Conservation (phyloP, 2,888 invertebrate species). For the Sesia apiformis region DNA sequence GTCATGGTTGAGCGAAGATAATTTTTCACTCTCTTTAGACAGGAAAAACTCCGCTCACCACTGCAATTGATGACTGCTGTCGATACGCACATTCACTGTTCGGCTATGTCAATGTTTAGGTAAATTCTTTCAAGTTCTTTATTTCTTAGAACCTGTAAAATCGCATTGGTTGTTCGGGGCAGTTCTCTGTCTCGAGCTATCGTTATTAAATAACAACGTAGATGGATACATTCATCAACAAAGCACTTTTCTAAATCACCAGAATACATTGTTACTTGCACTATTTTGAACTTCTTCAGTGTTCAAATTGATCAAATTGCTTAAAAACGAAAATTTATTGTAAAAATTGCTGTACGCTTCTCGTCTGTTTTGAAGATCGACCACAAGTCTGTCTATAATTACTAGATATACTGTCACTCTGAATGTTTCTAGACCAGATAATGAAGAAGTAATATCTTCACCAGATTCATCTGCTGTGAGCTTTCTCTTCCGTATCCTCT, state of each 20-base stretch:
- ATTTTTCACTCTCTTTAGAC: neutral
- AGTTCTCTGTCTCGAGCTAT: neutral
- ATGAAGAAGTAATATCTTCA: slow-evolving; percentile 3
- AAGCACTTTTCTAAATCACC: neutral
- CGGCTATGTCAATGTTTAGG: neutral
- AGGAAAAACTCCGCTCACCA: neutral
- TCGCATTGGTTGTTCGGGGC: neutral
- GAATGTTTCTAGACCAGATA: slow-evolving; percentile 1
- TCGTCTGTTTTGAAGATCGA: neutral
- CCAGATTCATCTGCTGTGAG: no score
- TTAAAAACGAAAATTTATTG: neutral
- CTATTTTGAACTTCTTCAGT: neutral
- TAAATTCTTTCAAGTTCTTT: slow-evolving; percentile 2
- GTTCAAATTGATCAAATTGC: neutral
- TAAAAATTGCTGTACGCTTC: neutral
- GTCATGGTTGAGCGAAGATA: neutral
- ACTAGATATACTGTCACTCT: neutral
- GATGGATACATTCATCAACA: neutral
- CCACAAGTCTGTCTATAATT: neutral
- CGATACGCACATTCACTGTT: slow-evolving; percentile 2
- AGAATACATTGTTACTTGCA: neutral
- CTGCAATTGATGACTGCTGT: slow-evolving; percentile 1
- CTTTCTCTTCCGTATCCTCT: slow-evolving; percentile 1
- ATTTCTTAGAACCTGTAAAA: neutral
- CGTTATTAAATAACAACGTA: neutral